Evolutionary conservation across 2,888 invertebrate species (phyloP), one percentile per base, ranked within the genome.

Genomic region (Epistrophella euchroma): DNA sequence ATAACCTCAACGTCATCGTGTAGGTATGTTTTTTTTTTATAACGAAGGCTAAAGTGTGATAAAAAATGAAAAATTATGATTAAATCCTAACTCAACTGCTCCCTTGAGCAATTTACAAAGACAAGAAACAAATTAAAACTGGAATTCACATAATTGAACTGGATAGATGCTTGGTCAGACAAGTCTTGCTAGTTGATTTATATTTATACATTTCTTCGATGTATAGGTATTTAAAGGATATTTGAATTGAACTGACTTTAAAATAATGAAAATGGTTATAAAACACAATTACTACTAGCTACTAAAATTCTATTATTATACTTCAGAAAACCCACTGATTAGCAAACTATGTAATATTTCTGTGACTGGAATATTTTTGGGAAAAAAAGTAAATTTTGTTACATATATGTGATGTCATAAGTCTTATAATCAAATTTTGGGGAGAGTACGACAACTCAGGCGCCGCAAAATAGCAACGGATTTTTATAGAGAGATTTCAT

Each of bases 1-100:
- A 71, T 75, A 68, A 76, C 60, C 60, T 40, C 74, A 74, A 37
- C 37, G 32, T 52, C 52, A 76, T 47, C 64, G 5, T 13, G 35
- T 22, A n/a, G n/a, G n/a, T n/a, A n/a, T n/a, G n/a, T 22, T 25
- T 50, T 50, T 62, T 55, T 71, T 71, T 45, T 75, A 13, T 52
- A 58, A 52, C 52, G 40, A 71, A 70, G 74, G 71, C 66, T 74
- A 56, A 79, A 62, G 52, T 17, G 58, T 76, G 58, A 74, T 56
- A 83, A 79, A 13, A 82, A 78, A 70, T 66, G 79, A 84, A 76
- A 85, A 75, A 80, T 80, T 85, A 80, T 79, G 84, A 85, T 80
- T 85, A 85, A 80, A 75, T 58, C 64, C 66, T 84, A 75, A 84
- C 75, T 85, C 72, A 85, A 85, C 75, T 80, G 75, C 37, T 50